Conservation (phyloP, 2,113 vertebrate species). For the Drymodes brunneopygia region DNA sequence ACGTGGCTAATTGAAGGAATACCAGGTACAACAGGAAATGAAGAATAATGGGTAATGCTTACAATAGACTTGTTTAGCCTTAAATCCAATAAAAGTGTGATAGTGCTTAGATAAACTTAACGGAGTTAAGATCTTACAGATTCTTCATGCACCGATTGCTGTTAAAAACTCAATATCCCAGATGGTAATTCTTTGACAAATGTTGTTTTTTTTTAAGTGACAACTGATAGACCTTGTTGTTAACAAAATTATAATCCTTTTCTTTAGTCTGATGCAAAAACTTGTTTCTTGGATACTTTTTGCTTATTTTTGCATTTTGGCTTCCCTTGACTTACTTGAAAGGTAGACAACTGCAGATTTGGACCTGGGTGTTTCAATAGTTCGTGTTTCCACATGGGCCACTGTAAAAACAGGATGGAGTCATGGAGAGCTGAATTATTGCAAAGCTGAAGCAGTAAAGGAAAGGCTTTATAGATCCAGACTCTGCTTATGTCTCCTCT, state of each 20-base stretch:
- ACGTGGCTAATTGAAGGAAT: constrained; percentile 15
- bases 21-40: background rate
- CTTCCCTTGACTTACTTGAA: background rate
- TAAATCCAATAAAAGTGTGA: background rate
- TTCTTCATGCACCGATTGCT: background rate
- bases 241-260: constrained; percentile 1
- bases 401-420: background rate
- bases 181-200: constrained; percentile 14
- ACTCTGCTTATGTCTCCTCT: background rate
- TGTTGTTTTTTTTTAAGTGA: background rate
- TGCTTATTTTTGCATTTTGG: background rate
- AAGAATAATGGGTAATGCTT: background rate
- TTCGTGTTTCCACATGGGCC: background rate
- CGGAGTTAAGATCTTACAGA: background rate
- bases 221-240: constrained; percentile 9
- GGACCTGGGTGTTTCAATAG: background rate
- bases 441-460: background rate
- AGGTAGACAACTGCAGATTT: background rate
- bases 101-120: background rate
- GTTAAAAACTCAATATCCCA: background rate
- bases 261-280: background rate
- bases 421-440: background rate
- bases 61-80: constrained; percentile 8
- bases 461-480: background rate
- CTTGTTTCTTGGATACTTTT: background rate